Conservation (phyloP, 2,888 invertebrate species). For the Falcaria lacertinaria region DNA sequence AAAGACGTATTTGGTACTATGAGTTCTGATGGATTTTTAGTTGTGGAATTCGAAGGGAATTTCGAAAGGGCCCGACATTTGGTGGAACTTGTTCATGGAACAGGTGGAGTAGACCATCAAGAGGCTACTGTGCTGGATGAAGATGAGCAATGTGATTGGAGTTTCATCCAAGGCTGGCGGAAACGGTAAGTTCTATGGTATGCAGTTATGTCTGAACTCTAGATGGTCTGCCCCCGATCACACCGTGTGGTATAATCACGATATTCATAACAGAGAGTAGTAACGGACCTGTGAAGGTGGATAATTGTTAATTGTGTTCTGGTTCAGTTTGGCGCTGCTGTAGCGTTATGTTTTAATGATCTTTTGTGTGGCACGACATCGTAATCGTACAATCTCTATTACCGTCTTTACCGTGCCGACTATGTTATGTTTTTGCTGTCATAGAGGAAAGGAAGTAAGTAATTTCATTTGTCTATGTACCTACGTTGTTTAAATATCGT, state of each 20-base stretch:
- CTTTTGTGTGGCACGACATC: constrained; percentile 2
- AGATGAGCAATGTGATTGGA: constrained; percentile 83
- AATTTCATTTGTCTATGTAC: too few relatives aligned
- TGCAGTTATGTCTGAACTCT: constrained; percentile 26
- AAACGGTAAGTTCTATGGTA: constrained; percentile 80
- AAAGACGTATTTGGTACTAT: constrained; percentile 63
- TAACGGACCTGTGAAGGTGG: constrained; percentile 36
- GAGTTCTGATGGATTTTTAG: constrained; percentile 77
- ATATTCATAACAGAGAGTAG: constrained; percentile 47
- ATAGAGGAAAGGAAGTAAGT: background rate
- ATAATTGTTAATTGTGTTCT: constrained; percentile 50
- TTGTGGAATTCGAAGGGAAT: constrained; percentile 82
- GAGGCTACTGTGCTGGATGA: constrained; percentile 70
- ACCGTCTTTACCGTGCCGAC: background rate
- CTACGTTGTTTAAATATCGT: too few relatives aligned
- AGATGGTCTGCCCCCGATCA: constrained; percentile 44
- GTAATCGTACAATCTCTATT: background rate
- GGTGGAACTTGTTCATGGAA: constrained; percentile 78
- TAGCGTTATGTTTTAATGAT: constrained; percentile 20
- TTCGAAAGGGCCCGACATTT: constrained; percentile 80
- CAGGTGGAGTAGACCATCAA: constrained; percentile 60
- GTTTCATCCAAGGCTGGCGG: constrained; percentile 87
- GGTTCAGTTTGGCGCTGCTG: constrained; percentile 26
- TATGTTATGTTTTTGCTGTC: background rate
- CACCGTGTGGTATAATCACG: constrained; percentile 41